Percentiles rank a stretch among this genome's conserved stretches.
phyloP scores from a whole-genome alignment of 2,113 vertebrate genomes.

The Ornithorhynchus anatinus region DNA sequence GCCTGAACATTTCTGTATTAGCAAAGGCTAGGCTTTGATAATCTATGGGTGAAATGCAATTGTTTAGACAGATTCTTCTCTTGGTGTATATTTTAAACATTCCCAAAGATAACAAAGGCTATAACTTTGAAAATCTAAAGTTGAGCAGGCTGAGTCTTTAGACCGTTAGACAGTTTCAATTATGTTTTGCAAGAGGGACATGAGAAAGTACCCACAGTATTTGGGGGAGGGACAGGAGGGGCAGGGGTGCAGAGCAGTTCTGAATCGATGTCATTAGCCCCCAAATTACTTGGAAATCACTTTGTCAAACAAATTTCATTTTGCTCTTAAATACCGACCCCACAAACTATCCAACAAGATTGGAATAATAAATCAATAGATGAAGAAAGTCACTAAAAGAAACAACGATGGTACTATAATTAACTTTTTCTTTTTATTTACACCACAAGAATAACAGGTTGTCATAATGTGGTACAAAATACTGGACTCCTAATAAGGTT shows the following conservation, averaged over 20 bases:
- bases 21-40: too few relatives aligned
- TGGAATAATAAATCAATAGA: not conserved
- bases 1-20: fast-evolving
- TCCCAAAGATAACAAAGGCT: too few relatives aligned
- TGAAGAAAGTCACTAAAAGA: conserved; percentile 41
- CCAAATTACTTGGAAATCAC: not conserved
- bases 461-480: conserved; percentile 78
- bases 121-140: not conserved
- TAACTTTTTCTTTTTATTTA: conserved; percentile 82
- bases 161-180: not conserved
- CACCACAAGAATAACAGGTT: conserved; percentile 84
- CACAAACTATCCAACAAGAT: not conserved
- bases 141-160: not conserved
- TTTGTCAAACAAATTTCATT: not conserved
- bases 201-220: not conserved
- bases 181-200: not conserved
- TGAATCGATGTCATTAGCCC: fast-evolving
- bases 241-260: too few relatives aligned
- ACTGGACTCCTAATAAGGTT: conserved; percentile 78
- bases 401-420: conserved; percentile 59
- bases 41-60: too few relatives aligned
- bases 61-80: too few relatives aligned
- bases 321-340: not conserved
- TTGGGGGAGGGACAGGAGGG: too few relatives aligned
- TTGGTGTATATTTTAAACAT: not conserved